A percentile compares a stretch with the other conserved stretches of the same genome.
Conservation (phyloP, 2,113 vertebrate genomes). For the Empidonax traillii region DNA sequence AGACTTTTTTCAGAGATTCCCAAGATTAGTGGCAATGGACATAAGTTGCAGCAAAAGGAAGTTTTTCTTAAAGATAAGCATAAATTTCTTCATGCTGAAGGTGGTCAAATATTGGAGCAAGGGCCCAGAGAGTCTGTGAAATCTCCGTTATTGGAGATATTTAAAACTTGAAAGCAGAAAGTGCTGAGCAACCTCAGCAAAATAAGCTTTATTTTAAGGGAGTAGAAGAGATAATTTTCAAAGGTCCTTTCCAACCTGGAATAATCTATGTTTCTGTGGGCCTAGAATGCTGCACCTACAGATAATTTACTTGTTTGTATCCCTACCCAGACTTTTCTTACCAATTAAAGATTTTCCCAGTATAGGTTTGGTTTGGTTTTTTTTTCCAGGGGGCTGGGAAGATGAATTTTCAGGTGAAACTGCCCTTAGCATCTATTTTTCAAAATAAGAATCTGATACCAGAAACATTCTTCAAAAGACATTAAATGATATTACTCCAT, state of each 20-base stretch:
- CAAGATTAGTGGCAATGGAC: too few relatives aligned
- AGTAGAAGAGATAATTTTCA: not conserved
- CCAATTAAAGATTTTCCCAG: not conserved
- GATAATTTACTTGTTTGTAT: not conserved
- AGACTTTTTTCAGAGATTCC: not conserved
- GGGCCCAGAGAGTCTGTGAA: not conserved
- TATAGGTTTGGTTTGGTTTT: fast-evolving
- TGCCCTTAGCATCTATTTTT: not conserved
- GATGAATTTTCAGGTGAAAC: not conserved
- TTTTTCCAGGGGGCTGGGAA: not conserved
- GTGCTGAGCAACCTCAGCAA: not conserved
- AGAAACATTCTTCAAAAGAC: not conserved
- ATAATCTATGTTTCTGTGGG: not conserved
- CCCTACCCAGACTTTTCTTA: not conserved
- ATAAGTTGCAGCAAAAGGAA: not conserved
- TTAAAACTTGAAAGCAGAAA: not conserved
- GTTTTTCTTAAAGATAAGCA: not conserved
- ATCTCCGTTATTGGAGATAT: not conserved
- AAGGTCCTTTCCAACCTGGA: not conserved
- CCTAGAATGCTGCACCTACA: not conserved
- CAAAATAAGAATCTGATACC: not conserved
- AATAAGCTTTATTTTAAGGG: not conserved
- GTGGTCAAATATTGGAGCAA: not conserved
- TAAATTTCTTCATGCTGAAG: not conserved
- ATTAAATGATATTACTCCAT: not conserved